Conservation (phyloP, 2,113 vertebrate genomes). For the Meles meles region DNA sequence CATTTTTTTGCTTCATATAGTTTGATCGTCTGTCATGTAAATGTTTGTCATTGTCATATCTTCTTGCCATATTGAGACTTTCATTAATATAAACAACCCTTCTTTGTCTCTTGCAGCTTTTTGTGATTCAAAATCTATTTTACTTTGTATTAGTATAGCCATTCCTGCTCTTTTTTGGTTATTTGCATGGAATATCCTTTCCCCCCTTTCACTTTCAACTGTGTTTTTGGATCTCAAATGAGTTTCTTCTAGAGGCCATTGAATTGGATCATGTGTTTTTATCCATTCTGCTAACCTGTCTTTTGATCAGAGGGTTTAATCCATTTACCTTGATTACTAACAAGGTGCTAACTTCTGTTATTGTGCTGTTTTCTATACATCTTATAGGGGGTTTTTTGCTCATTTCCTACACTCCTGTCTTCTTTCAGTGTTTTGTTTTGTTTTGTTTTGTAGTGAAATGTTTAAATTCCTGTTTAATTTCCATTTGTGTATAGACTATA, state of each 20-base stretch:
- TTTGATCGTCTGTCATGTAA: not conserved
- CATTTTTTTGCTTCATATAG: not conserved
- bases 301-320: not conserved
- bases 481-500: not conserved
- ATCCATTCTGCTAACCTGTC: not conserved
- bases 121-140: not conserved
- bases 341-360: not conserved
- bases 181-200: not conserved
- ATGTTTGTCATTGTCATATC: not conserved
- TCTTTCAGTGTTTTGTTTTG: not conserved
- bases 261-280: not conserved
- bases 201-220: not conserved
- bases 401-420: not conserved
- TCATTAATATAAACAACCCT: not conserved
- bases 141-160: not conserved
- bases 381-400: not conserved
- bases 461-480: not conserved
- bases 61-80: not conserved
- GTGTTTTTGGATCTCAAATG: not conserved
- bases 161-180: not conserved
- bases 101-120: not conserved
- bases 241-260: not conserved
- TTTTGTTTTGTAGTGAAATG: not conserved
- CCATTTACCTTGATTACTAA: not conserved
- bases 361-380: not conserved